Evolutionary conservation across 2,888 invertebrate genomes (phyloP), one percentile per base, ranked within the genome.

Genomic region (Oegoconia quadripuncta): DNA sequence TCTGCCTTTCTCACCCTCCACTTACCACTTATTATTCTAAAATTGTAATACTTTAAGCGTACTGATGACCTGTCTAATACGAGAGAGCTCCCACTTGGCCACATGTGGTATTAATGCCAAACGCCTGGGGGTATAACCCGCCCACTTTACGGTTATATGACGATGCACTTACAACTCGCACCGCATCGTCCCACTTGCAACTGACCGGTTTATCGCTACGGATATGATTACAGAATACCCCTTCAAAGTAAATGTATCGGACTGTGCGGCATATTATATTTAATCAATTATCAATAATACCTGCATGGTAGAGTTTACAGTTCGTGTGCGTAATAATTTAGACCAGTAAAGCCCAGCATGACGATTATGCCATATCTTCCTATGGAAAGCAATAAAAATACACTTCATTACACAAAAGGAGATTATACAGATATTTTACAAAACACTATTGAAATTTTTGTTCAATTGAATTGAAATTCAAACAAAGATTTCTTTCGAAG

Each of bases 131-230:
- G 50, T 55, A 61, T 62, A 63, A 65, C 57, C 62, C 66, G 55
- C 45, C 59, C 68, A 68, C 60, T 75, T 75, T 74, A 76, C 61
- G 71, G 57, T 74, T 73, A 75, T n/a, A n/a, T 73, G 63, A 62
- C 65, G 50, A 55, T 63, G 63, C 69, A 67, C 64, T 72, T 64
- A 67, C 65, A 59, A 63, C 59, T 62, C 59, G 56, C 63, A 56
- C 49, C 42, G 52, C 42, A 49, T 44, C 45, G 41, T 44, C 51
- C 53, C 59, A 54, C 55, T 62, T 59, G 45, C 44, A 50, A 59
- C 52, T 48, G 54, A 59, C 52, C 56, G 63, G 52, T 68, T 69
- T 66, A 70, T 69, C 61, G 62, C 55, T 52, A n/a, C n/a, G n/a
- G n/a, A n/a, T n/a, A 65, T 64, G 63, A 71, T 67, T 64, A 62